Evolutionary conservation across 1,140 invertebrate genomes (phyloP), one percentile per base, ranked within the genome.

Genomic region (Musca domestica): DNA sequence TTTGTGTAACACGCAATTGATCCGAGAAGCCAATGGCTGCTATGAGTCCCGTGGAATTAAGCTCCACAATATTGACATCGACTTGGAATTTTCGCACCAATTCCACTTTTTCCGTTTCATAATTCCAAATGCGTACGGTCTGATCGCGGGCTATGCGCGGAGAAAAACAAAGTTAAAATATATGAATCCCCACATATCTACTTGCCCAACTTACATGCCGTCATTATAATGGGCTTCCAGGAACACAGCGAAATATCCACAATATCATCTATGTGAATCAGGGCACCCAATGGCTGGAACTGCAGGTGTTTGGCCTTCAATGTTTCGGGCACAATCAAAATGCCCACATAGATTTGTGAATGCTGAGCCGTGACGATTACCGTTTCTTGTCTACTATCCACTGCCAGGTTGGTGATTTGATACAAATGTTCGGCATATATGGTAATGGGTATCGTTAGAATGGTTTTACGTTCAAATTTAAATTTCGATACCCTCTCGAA

Each of bases 11-110:
- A 48, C 92, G 85, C 1, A 98, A 82, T 82, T 95, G 95, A 80
- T 96, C 93, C 3, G 89, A 90, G 77, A 96, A 97, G n/a, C 94
- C 94, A 64, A 95, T 88, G 10, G 95, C 86, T 15, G 94, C 89
- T 77, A 94, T 95, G 0, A 95, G 83, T 3, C 94, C 94, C 81
- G 83, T 82, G 0, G 94, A 94, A 83, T 96, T 95, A 3, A 97
- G 76, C 17, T 91, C 88, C 7, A 94, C 85, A 69, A 88, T 89
- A 73, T 87, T 90, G 19, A 95, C 88, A 73, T 94, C 91, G 72
- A 95, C 91, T 46, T 89, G 85, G 76, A 94, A 95, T 69, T 92
- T 87, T 75, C 93, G 93, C 49, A 88, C 86, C 76, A 95, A 81
- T 73, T 96, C 90, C 25, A 95, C 81, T 48, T 85, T 88, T 69